Base-by-base conservation (phyloP, 2,113 vertebrate species). In the Tautogolabrus adspersus region DNA sequence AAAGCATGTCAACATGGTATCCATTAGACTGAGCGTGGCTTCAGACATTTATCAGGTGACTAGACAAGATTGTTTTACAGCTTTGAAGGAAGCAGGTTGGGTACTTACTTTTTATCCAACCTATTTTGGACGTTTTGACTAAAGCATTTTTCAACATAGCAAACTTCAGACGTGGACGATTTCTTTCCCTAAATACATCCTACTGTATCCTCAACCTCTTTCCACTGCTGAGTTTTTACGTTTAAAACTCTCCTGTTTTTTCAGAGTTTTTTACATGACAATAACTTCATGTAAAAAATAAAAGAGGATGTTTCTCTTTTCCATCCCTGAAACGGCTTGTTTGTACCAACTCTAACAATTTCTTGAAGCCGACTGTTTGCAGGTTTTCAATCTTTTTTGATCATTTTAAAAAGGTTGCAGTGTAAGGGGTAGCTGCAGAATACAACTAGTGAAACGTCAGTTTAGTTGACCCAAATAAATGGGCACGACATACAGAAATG, bases 401-500 rank as follows among this genome's bases (percentile, higher is more conserved):
- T 26, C 26, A 26, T 26, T 34, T 34, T 5, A 34, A 54, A 70
- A 61, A 60, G 7, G 18, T 52, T n/a, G 19, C 49, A 52, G 49
- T 21, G n/a, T 5, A 0, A 8, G 0, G 2, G 3, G 49, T n/a
- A n/a, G 18, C 21, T 10, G 18, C 49, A 9, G 8, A 9, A 52
- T 9, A 52, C 7, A 52, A 2, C 18, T 19, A 49, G 26, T 49
- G 26, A 47, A 57, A 59, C 57, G 62, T 34, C 30, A 34, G 30
- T 6, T 44, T 5, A 38, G 8, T 23, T 72, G 49, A 52, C 18
- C 26, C 23, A 75, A 51, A 59, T 78, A 22, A 81, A 73, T 64
- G 22, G 30, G 59, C 26, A 5, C 73, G 59, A 40, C 54, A 72
- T 22, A 26, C 12, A 67, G 51, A 77, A 37, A 65, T 68, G 49